A percentile compares a stretch with the other conserved stretches of the same genome.
phyloP scores from a whole-genome alignment of 2,888 invertebrate species.

The Lasius platythorax region DNA sequence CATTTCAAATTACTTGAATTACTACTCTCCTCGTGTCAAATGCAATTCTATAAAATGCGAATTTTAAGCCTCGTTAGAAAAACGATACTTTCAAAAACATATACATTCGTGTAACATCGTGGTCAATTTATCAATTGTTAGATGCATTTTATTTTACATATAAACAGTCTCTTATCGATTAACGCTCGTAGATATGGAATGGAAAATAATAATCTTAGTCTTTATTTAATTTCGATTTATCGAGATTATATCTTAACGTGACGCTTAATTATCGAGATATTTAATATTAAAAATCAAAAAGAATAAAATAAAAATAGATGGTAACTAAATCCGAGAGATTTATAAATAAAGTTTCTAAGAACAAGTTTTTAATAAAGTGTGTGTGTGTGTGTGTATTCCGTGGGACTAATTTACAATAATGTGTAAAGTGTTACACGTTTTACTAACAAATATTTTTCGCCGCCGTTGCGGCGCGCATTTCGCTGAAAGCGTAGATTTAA shows the following conservation, averaged over 20 bases:
- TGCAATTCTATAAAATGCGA: background rate
- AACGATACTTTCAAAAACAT: background rate
- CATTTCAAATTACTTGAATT: background rate
- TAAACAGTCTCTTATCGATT: background rate
- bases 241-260: background rate
- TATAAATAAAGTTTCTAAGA: background rate
- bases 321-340: background rate
- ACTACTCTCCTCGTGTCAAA: background rate
- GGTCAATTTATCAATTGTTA: background rate
- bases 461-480: slow-evolving; percentile 7
- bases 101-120: no score
- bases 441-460: background rate
- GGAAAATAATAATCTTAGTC: background rate
- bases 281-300: background rate
- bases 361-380: background rate
- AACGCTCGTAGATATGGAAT: background rate
- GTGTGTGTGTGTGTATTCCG: background rate
- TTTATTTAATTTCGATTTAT: background rate
- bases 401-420: background rate
- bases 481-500: slow-evolving; percentile 51
- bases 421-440: background rate
- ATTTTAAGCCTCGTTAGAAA: background rate
- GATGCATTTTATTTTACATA: background rate
- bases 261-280: background rate
- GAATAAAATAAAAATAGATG: background rate